Conservation (phyloP, 2,888 invertebrate genomes). For the Brenthis daphne region DNA sequence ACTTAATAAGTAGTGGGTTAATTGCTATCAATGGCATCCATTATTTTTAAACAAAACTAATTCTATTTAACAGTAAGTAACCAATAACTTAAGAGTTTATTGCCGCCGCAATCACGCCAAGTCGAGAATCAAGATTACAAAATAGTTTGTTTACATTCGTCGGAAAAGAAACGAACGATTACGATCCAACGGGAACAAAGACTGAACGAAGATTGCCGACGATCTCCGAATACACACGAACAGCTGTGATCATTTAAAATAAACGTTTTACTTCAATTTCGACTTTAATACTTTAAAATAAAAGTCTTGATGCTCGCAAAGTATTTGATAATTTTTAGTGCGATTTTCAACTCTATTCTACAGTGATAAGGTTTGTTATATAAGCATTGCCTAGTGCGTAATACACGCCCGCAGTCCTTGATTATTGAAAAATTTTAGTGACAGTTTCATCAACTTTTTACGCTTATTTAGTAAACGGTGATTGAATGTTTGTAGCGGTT, state of each 20-base stretch:
- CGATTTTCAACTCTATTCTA: slow-evolving; percentile 20
- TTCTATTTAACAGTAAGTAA: slow-evolving; percentile 30
- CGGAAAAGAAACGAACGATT: slow-evolving; percentile 42
- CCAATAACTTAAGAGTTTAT: slow-evolving; percentile 33
- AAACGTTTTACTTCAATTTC: slow-evolving; percentile 15
- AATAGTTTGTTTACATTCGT: slow-evolving; percentile 46
- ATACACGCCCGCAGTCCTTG: slow-evolving; percentile 54
- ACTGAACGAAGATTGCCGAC: slow-evolving; percentile 42
- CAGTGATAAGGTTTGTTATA: neutral
- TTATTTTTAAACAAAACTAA: slow-evolving; percentile 21
- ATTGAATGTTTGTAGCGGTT: slow-evolving; percentile 25
- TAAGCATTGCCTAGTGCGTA: slow-evolving; percentile 8
- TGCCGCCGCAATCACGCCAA: slow-evolving; percentile 33
- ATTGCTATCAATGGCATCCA: slow-evolving; percentile 3
- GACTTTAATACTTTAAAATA: slow-evolving; percentile 17
- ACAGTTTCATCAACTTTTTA: slow-evolving; percentile 52
- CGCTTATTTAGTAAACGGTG: slow-evolving; percentile 37
- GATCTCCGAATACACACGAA: slow-evolving; percentile 58
- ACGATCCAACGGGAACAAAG: slow-evolving; percentile 48
- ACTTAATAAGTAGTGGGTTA: slow-evolving; percentile 12
- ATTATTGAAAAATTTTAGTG: slow-evolving; percentile 59
- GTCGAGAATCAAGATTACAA: slow-evolving; percentile 39
- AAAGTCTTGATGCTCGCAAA: slow-evolving; percentile 10
- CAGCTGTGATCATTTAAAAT: slow-evolving; percentile 58
- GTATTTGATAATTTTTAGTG: neutral